Evolutionary conservation across 2,113 vertebrate genomes (phyloP).

Genomic region (Bagarius yarrelli): DNA sequence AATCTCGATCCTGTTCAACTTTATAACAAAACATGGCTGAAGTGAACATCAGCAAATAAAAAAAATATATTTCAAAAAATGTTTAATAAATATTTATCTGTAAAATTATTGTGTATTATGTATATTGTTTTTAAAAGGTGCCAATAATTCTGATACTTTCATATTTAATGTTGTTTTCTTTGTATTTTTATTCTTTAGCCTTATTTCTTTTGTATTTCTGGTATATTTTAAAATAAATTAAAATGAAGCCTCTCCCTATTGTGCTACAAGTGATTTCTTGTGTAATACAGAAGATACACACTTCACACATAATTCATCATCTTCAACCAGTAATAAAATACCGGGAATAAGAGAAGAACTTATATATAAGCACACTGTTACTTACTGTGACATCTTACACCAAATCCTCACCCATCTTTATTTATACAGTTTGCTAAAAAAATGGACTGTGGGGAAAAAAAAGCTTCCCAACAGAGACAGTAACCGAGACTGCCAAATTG

Average conservation of each 20-base stretch:
- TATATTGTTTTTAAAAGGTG: neutral
- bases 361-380: slow-evolving; percentile 1
- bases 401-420: slow-evolving; percentile 31
- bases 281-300: neutral
- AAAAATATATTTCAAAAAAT: neutral
- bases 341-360: neutral
- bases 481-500: slow-evolving; percentile 64
- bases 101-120: neutral
- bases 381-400: slow-evolving; percentile 38
- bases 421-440: slow-evolving; percentile 43
- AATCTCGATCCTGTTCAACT: neutral
- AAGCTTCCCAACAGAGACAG: slow-evolving; percentile 43
- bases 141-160: neutral
- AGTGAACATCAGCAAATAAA: neutral
- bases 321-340: neutral
- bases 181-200: neutral
- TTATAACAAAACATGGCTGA: neutral
- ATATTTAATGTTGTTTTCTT: too few relatives aligned
- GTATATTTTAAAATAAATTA: neutral
- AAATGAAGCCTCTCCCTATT: neutral
- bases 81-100: neutral
- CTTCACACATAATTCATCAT: too few relatives aligned
- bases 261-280: neutral
- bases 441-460: slow-evolving; percentile 39
- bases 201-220: neutral